These are phyloP conservation scores for Tiliacea aurago DNA, from an alignment of 2,888 invertebrate species.

Conservation along the genomic window DNA sequence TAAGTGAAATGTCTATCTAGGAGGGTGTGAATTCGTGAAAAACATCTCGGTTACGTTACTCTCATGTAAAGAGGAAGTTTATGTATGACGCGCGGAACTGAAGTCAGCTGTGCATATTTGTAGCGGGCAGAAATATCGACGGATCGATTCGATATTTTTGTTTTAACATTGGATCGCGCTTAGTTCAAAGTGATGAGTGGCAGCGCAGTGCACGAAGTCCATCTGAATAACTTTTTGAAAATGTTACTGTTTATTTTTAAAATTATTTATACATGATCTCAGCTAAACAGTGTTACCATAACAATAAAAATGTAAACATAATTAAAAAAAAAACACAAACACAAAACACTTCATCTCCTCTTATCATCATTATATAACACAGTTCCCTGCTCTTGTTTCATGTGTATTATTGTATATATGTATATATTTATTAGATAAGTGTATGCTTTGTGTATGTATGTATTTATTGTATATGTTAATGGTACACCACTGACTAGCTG, in stretches of 20 bases:
- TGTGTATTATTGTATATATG: no score
- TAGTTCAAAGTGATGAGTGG: not conserved
- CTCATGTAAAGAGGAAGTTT: constrained; percentile 58
- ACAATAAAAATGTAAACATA: not conserved
- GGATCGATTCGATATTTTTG: constrained; percentile 21
- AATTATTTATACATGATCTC: not conserved
- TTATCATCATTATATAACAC: no score
- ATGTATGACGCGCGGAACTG: constrained; percentile 42
- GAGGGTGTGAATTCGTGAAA: constrained; percentile 67
- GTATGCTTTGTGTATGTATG: no score
- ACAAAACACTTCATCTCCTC: no score
- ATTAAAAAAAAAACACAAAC: not conserved
- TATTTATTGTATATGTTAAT: no score
- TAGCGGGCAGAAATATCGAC: constrained; percentile 15
- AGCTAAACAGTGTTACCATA: not conserved
- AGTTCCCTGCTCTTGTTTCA: no score
- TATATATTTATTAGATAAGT: no score
- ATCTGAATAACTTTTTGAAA: not conserved
- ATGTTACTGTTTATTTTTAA: not conserved
- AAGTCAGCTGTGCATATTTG: constrained; percentile 29
- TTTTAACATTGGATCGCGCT: constrained; percentile 1
- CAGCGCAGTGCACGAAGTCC: not conserved
- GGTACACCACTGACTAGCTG: no score
- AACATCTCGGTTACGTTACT: constrained; percentile 60
- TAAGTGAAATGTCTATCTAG: constrained; percentile 73